phyloP scores from a whole-genome alignment of 2,113 vertebrate species.

The Hydropotes inermis region DNA sequence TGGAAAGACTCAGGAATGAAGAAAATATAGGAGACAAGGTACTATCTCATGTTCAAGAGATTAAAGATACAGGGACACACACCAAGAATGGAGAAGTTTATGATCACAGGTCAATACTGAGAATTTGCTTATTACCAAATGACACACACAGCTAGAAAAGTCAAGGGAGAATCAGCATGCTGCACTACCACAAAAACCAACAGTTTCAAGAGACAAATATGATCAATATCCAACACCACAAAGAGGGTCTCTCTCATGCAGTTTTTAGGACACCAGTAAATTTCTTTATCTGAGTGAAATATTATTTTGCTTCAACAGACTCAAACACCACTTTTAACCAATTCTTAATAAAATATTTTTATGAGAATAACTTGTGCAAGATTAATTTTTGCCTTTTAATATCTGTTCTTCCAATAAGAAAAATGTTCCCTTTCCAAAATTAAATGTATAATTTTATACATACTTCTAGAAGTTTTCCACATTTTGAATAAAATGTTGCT shows the following conservation, averaged over 20 bases:
- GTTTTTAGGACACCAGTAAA: not conserved
- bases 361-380: not conserved
- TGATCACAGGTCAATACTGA: not conserved
- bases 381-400: not conserved
- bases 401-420: not conserved
- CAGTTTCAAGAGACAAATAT: not conserved
- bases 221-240: not conserved
- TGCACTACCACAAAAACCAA: not conserved
- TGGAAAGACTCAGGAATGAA: not conserved
- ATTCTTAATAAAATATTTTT: slow-evolving; percentile 28
- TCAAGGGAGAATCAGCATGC: not conserved
- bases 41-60: not conserved
- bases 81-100: not conserved
- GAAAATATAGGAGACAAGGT: not conserved
- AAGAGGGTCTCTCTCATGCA: not conserved
- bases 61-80: not conserved
- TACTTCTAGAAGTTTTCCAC: not conserved
- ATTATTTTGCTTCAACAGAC: slow-evolving; percentile 16
- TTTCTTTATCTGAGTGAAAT: not conserved
- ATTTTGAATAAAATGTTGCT: not conserved
- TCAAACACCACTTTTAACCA: not conserved
- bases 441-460: not conserved
- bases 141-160: not conserved
- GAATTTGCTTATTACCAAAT: not conserved
- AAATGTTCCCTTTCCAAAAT: not conserved